phyloP scores from a whole-genome alignment of 1,140 invertebrate species.

The Drosophila nasuta region DNA sequence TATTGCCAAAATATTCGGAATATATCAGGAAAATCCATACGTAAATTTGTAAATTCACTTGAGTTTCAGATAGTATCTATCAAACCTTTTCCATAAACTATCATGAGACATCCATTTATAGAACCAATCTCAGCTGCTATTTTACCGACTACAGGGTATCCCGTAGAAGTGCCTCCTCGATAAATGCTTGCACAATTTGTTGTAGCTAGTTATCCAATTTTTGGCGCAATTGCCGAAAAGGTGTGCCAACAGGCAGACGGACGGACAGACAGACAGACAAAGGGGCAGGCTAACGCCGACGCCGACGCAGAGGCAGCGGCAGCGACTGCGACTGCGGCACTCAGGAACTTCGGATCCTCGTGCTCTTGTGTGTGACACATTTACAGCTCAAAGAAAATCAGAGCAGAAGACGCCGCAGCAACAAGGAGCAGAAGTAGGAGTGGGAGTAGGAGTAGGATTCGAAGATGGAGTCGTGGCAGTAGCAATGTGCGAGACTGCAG shows the following conservation, averaged over 20 bases:
- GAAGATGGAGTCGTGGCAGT: not conserved
- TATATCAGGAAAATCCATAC: too few relatives aligned
- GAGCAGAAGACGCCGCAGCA: conserved; percentile 28
- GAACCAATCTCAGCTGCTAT: not conserved
- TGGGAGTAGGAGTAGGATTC: not conserved
- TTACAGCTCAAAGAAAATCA: conserved; percentile 55
- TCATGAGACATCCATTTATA: too few relatives aligned
- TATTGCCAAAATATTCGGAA: too few relatives aligned
- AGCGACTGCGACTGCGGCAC: not conserved
- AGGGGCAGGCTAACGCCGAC: conserved; percentile 21
- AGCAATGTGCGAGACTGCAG: conserved; percentile 14
- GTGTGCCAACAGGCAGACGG: conserved; percentile 26
- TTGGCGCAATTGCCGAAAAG: conserved; percentile 51
- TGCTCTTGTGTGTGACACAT: conserved; percentile 64
- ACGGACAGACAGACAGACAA: not conserved
- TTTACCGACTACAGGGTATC: conserved; percentile 4
- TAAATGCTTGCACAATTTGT: conserved; percentile 18
- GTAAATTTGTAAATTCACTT: too few relatives aligned
- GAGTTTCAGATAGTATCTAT: too few relatives aligned
- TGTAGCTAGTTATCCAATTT: conserved; percentile 41
- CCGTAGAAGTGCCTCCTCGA: not conserved
- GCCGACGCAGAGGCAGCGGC: not conserved
- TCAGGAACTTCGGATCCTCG: conserved; percentile 13
- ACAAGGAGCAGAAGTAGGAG: not conserved
- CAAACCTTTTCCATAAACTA: too few relatives aligned